Evolutionary conservation across 2,888 invertebrate species (phyloP).

Genomic region (Amblyjoppa fuscipennis): DNA sequence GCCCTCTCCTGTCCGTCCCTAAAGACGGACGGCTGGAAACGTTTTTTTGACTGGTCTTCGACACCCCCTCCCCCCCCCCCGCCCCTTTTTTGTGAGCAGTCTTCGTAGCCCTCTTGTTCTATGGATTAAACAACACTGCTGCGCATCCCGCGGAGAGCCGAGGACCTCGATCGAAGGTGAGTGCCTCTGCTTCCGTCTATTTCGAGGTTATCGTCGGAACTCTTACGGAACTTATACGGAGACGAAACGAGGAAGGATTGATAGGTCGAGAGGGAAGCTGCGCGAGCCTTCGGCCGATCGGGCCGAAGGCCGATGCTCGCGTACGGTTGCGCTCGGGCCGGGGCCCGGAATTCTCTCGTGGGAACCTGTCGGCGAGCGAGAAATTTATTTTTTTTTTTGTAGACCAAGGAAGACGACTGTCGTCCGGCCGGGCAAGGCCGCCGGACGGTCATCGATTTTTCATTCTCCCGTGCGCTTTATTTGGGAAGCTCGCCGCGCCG

Average conservation of each 20-base stretch:
- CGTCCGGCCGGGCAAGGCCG: neutral
- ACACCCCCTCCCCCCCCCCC: neutral
- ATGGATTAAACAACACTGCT: constrained; percentile 44
- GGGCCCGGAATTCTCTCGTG: neutral
- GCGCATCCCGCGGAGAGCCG: constrained; percentile 23
- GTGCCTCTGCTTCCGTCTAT: neutral
- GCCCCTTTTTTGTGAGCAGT: neutral
- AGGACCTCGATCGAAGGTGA: constrained; percentile 37
- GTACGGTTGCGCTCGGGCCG: neutral
- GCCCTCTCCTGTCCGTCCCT: neutral
- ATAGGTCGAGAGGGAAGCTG: neutral
- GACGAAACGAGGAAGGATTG: neutral
- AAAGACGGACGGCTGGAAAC: constrained; percentile 1
- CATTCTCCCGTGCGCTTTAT: neutral
- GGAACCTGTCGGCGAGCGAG: constrained; percentile 10
- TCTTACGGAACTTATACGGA: neutral
- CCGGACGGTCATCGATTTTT: constrained; percentile 7
- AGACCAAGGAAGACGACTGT: neutral
- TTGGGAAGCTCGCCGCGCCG: neutral
- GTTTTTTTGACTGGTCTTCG: neutral
- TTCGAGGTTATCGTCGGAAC: neutral
- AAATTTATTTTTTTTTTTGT: neutral
- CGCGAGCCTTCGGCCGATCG: too few species aligned
- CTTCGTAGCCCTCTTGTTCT: constrained; percentile 13
- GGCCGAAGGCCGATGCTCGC: neutral